phyloP scores from a whole-genome alignment of 2,797 vertebrate species.

The Urophycis tenuis region DNA sequence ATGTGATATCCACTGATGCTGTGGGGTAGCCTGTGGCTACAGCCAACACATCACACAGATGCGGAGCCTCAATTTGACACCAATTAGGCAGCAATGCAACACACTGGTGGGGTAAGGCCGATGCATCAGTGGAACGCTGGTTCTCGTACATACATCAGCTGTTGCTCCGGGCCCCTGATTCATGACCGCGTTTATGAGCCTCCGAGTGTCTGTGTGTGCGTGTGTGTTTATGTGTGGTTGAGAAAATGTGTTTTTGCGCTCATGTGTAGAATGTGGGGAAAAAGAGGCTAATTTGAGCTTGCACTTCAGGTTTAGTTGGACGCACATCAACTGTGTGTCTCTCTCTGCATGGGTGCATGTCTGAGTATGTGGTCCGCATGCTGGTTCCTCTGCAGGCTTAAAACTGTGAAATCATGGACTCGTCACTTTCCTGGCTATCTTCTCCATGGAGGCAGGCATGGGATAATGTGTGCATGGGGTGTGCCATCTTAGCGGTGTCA shows the following conservation, averaged over 20 bases:
- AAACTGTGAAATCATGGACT: no score
- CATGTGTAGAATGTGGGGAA: neutral
- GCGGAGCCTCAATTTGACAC: slow-evolving; percentile 60
- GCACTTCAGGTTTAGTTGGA: neutral
- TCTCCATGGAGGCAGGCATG: no score
- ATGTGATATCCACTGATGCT: slow-evolving; percentile 46
- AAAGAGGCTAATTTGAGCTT: neutral
- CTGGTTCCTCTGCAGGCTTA: no score
- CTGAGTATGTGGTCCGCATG: no score
- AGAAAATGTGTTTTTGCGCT: neutral
- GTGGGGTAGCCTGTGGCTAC: slow-evolving; percentile 50
- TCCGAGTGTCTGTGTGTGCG: neutral
- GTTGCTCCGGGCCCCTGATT: neutral
- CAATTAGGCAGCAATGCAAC: slow-evolving; percentile 55
- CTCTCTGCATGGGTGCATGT: neutral
- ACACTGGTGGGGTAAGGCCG: neutral
- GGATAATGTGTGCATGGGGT: no score
- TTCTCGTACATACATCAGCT: neutral
- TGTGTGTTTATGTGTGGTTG: neutral
- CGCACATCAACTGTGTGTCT: neutral
- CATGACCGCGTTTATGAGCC: slow-evolving; percentile 3
- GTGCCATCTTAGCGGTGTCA: no score
- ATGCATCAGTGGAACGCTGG: neutral
- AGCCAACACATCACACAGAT: slow-evolving; percentile 54
- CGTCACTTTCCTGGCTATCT: no score